These are phyloP conservation scores for Ectobius pallidus DNA, from an alignment of 2,888 invertebrate genomes.

Conservation along the genomic window DNA sequence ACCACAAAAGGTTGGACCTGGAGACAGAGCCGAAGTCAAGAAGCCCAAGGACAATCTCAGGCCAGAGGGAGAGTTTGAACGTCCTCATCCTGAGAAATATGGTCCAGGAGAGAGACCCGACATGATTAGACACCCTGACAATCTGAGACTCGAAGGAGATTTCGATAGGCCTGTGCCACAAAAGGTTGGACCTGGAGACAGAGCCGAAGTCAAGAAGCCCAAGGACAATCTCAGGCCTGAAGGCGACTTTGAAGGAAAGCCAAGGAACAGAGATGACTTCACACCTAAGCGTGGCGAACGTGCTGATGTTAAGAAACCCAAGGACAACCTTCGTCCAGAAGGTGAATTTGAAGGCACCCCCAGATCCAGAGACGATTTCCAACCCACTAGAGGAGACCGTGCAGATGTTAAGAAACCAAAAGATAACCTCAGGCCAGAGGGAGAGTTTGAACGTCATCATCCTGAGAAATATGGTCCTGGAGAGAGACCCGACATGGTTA, in stretches of 20 bases:
- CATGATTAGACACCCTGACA: constrained; percentile 63
- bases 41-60: constrained; percentile 48
- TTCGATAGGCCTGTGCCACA: constrained; percentile 52
- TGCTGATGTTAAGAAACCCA: constrained; percentile 46
- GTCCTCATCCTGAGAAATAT: constrained; percentile 54
- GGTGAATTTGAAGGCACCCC: constrained; percentile 58
- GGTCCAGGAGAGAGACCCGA: constrained; percentile 64
- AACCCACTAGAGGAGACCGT: constrained; percentile 54
- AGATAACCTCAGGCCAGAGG: constrained; percentile 55
- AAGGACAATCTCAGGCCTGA: constrained; percentile 59
- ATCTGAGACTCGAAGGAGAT: constrained; percentile 54
- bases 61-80: constrained; percentile 53
- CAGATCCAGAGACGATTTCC: constrained; percentile 40
- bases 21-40: constrained; percentile 44
- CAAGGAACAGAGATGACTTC: constrained; percentile 53
- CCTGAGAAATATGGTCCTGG: constrained; percentile 48
- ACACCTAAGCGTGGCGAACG: constrained; percentile 53
- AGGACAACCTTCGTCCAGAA: constrained; percentile 56
- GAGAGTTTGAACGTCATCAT: constrained; percentile 38
- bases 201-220: constrained; percentile 62
- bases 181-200: constrained; percentile 60
- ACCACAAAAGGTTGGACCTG: constrained; percentile 37
- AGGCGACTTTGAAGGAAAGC: constrained; percentile 51
- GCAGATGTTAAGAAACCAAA: constrained; percentile 53
- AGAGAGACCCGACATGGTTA: constrained; percentile 49